Evolutionary conservation across 1,140 invertebrate genomes (phyloP), one percentile per base, ranked within the genome.

Genomic region (Dufourea novaeangliae): DNA sequence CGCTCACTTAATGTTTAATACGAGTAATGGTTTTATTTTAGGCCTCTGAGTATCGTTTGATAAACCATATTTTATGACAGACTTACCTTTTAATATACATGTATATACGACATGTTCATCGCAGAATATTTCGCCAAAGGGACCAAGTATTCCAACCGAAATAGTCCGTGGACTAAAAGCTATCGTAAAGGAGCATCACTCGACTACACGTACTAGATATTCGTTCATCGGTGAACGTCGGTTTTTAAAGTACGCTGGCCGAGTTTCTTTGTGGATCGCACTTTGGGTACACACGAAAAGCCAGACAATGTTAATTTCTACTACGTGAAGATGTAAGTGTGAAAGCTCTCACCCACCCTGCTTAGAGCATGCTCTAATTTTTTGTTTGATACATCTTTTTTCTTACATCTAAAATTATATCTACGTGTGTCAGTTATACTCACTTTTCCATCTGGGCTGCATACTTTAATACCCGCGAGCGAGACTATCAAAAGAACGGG

Each of bases 361-460:
- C 6, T 66, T 37, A 8, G 0, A 7, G 54, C 12, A 2, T 3
- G 11, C 17, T 70, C 29, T 22, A 2, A 11, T 44, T 11, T 10
- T 10, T 6, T 14, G 20, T 10, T 29, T 20, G n/a, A 25, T 11
- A 2, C 1, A 8, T 2, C 3, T 20, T 14, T 39, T n/a, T 57
- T 39, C 67, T 54, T 56, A 29, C 29, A 0, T 27, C 2, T n/a
- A 34, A 62, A 71, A 20, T 25, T 34, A 17, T 37, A 27, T 22
- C 14, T 46, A 29, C 32, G 52, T 67, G 20, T 1, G 4, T 82
- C 27, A 67, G 10, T 73, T 61, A 32, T 78, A 91, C 92, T 94
- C 92, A 97, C 96, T 94, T 96, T 95, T 91, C 95, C 95, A 93
- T 96, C 94, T 90, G 95, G 94, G 91, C 95, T 96, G 94, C 96